phyloP scores from a whole-genome alignment of 1,140 invertebrate genomes.

The Drosophila mayri region DNA sequence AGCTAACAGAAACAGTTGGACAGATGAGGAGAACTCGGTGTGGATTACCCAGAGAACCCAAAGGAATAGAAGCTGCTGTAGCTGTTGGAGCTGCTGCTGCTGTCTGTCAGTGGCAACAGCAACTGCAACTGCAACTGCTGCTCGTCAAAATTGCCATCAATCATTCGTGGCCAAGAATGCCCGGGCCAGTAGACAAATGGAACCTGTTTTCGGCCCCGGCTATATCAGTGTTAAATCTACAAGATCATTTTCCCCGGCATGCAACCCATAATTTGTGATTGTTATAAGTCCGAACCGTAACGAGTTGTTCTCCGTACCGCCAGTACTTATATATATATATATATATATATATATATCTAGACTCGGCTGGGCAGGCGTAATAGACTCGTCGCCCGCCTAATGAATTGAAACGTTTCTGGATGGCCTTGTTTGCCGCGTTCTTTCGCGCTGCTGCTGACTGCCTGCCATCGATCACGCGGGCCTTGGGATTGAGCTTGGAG shows the following conservation, averaged over 20 bases:
- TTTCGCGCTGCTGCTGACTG: neutral
- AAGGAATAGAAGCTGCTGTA: conserved; percentile 49
- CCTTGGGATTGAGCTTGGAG: neutral
- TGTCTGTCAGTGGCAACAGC: conserved; percentile 36
- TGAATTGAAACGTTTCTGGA: conserved; percentile 81
- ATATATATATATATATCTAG: neutral
- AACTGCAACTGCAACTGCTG: conserved; percentile 14
- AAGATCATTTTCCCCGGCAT: conserved; percentile 74
- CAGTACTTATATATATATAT: conserved; percentile 2
- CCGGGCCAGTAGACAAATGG: conserved; percentile 63
- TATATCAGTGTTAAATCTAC: conserved; percentile 83
- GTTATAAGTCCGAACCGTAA: conserved; percentile 72
- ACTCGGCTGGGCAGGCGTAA: conserved; percentile 39
- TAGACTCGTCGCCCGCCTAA: conserved; percentile 80
- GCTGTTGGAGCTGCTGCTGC: conserved; percentile 31
- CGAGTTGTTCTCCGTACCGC: conserved; percentile 33
- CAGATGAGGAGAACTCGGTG: conserved; percentile 53
- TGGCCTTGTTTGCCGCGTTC: conserved; percentile 52
- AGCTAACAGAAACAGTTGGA: conserved; percentile 55
- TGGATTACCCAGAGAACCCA: conserved; percentile 66
- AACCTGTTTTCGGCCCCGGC: conserved; percentile 61
- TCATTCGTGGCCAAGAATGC: conserved; percentile 65
- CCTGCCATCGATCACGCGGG: conserved; percentile 39
- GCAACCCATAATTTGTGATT: conserved; percentile 83
- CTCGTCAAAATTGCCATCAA: conserved; percentile 49